Evolutionary conservation across 1,140 invertebrate species (phyloP), one percentile per base, ranked within the genome.

Genomic region (Melitaea cinxia): DNA sequence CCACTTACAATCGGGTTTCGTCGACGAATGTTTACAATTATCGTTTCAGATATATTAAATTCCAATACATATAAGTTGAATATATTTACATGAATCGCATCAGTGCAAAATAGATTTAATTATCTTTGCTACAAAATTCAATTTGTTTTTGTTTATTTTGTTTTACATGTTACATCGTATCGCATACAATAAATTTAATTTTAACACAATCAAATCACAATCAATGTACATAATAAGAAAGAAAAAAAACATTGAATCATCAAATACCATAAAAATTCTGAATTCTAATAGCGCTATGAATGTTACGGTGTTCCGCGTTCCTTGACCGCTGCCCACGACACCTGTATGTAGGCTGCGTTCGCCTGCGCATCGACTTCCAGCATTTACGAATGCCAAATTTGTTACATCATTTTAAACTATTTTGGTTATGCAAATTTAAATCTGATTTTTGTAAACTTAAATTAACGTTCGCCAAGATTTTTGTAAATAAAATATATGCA

Each of bases 281-380:
- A n/a, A 39, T 39, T 39, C 35, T 39, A 42, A 42, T 42, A 42
- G 17, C 15, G 15, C 47, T 54, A 62, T 62, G 15, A 56, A 56
- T 50, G 28, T 26, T 5, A 42, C 26, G 35, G 35, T 2, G 53
- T 68, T 68, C 65, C 65, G 65, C 65, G 65, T 68, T 68, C 66
- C 60, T 63, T 58, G 54, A 68, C 54, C 59, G 59, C 14, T 24
- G 28, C 42, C 58, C 57, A 55, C 62, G 42, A 23, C 28, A 45
- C 54, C 47, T 50, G 28, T 52, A 26, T 50, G 28, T 52, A 26
- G 49, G 24, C 26, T 23, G 42, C 42, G n/a, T n/a, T n/a, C n/a
- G 42, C 39, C 39, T 17, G 39, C 39, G 39, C 24, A 2, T 33
- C 15, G 39, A 17, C 37, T 21, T 39, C 3, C 14, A 42, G 24